Conservation (phyloP, 2,113 vertebrate genomes). For the Tor tambroides region DNA sequence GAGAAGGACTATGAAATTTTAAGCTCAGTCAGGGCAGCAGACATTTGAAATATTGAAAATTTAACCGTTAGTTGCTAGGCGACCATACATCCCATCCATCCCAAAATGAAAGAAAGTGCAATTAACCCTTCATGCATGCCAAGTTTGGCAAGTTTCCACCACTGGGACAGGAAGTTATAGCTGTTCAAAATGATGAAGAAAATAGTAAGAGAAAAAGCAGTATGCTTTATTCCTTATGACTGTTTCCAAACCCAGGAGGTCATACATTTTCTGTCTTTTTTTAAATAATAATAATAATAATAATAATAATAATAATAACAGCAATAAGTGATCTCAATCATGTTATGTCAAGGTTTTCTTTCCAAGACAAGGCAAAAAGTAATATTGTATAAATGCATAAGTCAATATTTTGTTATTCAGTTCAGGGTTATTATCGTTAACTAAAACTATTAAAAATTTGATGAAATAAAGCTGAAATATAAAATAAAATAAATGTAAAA, state of each 20-base stretch:
- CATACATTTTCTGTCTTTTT: neutral
- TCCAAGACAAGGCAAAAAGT: neutral
- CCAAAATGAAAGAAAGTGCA: neutral
- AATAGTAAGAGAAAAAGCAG: neutral
- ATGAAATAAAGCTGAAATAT: too few relatives aligned
- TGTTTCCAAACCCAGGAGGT: neutral
- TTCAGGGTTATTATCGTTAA: neutral
- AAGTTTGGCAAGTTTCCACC: neutral
- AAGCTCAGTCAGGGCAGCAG: neutral
- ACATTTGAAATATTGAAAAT: neutral
- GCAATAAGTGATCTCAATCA: neutral
- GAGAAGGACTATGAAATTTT: neutral
- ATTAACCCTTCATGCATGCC: slow-evolving; percentile 11
- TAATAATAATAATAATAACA: neutral
- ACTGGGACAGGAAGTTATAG: neutral
- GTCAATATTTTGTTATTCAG: neutral
- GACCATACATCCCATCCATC: slow-evolving; percentile 21
- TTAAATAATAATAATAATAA: neutral
- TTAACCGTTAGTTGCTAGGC: neutral
- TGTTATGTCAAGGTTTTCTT: too few relatives aligned
- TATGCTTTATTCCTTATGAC: neutral
- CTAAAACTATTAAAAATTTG: too few relatives aligned
- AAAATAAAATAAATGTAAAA: too few relatives aligned
- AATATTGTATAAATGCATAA: neutral
- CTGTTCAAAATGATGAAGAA: neutral